Evolutionary conservation across 2,113 vertebrate species (phyloP), one percentile per base, ranked within the genome.

Genomic region (Tyrannus savana): DNA sequence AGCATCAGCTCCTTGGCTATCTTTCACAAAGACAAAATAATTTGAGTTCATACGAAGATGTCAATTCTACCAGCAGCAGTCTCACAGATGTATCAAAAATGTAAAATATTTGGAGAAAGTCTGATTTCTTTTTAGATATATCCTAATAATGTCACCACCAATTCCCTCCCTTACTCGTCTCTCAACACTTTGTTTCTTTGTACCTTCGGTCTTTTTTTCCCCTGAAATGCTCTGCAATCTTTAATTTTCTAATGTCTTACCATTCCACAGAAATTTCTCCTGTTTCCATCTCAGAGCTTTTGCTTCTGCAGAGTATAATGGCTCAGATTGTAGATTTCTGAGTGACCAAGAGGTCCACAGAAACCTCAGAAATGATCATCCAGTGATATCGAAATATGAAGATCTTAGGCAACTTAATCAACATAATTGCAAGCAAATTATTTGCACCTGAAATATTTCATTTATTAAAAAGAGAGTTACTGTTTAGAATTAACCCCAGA

Each of bases 71-170:
- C 66, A 67, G 18, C 18, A 25, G 25, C 6, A n/a, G 6, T 47
- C 62, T 93, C 39, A 64, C n/a, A 50, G 31, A 18, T 18, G 12
- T 53, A 35, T 21, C 12, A 33, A 47, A 55, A 89, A 41, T 88
- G 88, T 71, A 49, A 52, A 67, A n/a, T 37, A 28, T 46, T 74
- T 67, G 6, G 12, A 42, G 10, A 53, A 76, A 62, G 3, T 14
- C 18, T 49, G 21, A 25, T 64, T 39, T 59, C 5, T 39, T 76
- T 64, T 84, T 77, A 42, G 12, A 7, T 33, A 47, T 35, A 49
- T 2, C 3, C 14, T 55, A 56, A 14, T 28, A 2, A 1, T 14
- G 1, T 63, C 31, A 80, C 14, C 3, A 7, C 16, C 22, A 39
- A 69, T 62, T 62, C 12, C 6, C 2, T 77, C 21, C 4, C 8